phyloP scores from a whole-genome alignment of 1,140 invertebrate genomes.

The Pseudomyrmex gracilis region DNA sequence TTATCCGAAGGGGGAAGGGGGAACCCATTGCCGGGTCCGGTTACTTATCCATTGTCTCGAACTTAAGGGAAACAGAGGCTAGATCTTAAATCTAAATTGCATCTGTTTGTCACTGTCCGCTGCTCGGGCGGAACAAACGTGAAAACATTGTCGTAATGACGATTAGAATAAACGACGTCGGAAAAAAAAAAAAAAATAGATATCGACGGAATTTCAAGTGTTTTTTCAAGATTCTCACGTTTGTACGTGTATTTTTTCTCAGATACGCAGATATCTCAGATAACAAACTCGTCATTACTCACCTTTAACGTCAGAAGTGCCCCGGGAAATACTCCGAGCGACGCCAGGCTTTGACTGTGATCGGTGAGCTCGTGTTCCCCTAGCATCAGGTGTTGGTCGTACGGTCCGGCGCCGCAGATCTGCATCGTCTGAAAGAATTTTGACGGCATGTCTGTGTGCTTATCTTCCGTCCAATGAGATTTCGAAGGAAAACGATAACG shows the following conservation, averaged over 20 bases:
- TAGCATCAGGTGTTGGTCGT: conserved; percentile 82
- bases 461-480: neutral
- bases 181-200: conserved; percentile 29
- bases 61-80: conserved; percentile 73
- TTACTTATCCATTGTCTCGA: conserved; percentile 83
- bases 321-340: conserved; percentile 82
- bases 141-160: conserved; percentile 60
- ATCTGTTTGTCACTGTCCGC: conserved; percentile 79
- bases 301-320: conserved; percentile 82
- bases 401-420: conserved; percentile 80
- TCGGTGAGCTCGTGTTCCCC: conserved; percentile 82
- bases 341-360: conserved; percentile 79
- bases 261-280: no score
- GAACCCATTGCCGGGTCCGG: conserved; percentile 75
- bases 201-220: conserved; percentile 9
- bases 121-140: conserved; percentile 61
- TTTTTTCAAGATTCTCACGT: neutral
- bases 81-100: conserved; percentile 85
- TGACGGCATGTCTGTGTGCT: neutral
- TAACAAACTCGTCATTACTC: conserved; percentile 41
- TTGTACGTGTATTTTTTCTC: neutral
- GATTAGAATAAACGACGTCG: conserved; percentile 44
- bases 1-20: conserved; percentile 80
- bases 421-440: conserved; percentile 80
- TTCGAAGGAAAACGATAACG: no score